phyloP scores from a whole-genome alignment of 2,888 invertebrate species.

The Andrena marginata region DNA sequence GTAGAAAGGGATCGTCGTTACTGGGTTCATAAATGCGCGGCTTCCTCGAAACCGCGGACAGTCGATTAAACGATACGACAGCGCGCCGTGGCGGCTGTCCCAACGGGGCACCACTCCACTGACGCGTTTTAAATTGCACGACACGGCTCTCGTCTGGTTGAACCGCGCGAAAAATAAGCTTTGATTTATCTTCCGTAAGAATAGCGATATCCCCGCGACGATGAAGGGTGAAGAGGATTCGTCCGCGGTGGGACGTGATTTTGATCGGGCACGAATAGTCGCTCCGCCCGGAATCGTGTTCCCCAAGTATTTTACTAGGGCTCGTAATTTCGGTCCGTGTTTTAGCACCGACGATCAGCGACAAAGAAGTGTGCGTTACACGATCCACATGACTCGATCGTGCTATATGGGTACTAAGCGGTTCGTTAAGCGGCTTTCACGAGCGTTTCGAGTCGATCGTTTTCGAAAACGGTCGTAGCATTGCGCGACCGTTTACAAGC shows the following conservation, averaged over 20 bases:
- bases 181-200: constrained; percentile 25
- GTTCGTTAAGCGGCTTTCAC: constrained; percentile 57
- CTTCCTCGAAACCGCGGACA: constrained; percentile 18
- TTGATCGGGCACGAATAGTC: constrained; percentile 33
- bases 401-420: constrained; percentile 47
- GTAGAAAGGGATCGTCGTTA: constrained; percentile 11
- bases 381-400: constrained; percentile 26
- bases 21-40: constrained; percentile 8
- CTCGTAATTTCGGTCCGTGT: constrained; percentile 29
- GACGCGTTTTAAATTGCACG: constrained; percentile 31
- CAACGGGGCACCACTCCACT: not conserved
- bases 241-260: constrained; percentile 18
- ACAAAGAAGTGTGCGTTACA: constrained; percentile 29
- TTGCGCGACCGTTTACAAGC: constrained; percentile 46
- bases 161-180: constrained; percentile 11
- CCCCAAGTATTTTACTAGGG: constrained; percentile 6
- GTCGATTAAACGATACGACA: constrained; percentile 56
- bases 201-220: not conserved
- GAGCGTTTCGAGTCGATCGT: constrained; percentile 34
- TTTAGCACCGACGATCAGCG: constrained; percentile 11
- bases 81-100: not conserved
- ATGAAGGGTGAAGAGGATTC: not conserved
- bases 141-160: not conserved
- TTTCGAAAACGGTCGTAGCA: constrained; percentile 18
- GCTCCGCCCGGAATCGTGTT: not conserved